These are phyloP conservation scores for Phyllostomus discolor DNA, from an alignment of 2,113 vertebrate species.

Conservation along the genomic window DNA sequence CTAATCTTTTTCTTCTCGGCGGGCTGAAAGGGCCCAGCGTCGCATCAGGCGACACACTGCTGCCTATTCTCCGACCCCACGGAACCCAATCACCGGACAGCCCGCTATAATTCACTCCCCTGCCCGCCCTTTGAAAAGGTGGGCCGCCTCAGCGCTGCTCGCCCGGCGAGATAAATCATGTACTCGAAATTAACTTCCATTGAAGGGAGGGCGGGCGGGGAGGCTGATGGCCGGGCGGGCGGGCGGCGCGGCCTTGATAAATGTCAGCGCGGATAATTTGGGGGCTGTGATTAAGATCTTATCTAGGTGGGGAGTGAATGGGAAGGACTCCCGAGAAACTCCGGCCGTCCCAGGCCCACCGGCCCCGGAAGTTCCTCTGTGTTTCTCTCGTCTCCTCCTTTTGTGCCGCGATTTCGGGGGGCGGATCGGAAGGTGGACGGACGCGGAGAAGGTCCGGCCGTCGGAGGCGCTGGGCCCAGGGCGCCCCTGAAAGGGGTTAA, in stretches of 20 bases:
- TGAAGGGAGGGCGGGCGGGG: constrained; percentile 85
- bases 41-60: constrained; percentile 86
- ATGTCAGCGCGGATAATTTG: constrained; percentile 89
- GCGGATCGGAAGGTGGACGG: constrained; percentile 17
- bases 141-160: constrained; percentile 84
- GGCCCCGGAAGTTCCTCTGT: constrained; percentile 73
- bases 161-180: constrained; percentile 90
- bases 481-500: constrained; percentile 75
- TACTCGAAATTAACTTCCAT: constrained; percentile 93
- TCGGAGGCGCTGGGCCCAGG: constrained; percentile 76
- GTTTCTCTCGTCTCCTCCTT: neutral
- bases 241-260: constrained; percentile 81
- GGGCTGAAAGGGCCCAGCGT: constrained; percentile 87
- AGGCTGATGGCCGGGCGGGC: constrained; percentile 80
- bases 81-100: constrained; percentile 96
- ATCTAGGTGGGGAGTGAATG: constrained; percentile 90
- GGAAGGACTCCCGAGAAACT: constrained; percentile 86
- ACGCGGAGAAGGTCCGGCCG: constrained; percentile 68
- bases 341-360: constrained; percentile 73
- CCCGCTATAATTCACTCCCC: constrained; percentile 90
- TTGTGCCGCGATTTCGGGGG: constrained; percentile 4
- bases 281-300: constrained; percentile 91
- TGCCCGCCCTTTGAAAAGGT: constrained; percentile 90
- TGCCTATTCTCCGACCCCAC: constrained; percentile 89
- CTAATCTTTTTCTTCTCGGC: constrained; percentile 87